A percentile compares a stretch with the other conserved stretches of the same genome.
These are phyloP conservation scores for Eupleurogrammus muticus DNA, from an alignment of 2,797 vertebrate species.

Conservation along the genomic window DNA sequence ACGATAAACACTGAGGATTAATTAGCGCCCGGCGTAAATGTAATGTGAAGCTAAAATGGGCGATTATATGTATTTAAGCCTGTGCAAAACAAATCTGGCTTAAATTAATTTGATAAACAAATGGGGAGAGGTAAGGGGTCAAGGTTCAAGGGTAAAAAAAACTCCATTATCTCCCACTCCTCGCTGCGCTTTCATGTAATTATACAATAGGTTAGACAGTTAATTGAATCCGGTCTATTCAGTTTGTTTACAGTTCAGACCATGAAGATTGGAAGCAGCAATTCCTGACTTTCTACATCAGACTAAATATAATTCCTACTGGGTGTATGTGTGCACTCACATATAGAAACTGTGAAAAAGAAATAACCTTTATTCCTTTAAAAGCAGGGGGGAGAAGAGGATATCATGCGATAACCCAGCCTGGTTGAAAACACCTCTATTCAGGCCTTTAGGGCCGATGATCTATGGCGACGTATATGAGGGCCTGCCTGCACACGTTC, in stretches of 20 bases:
- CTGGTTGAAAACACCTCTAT: no score
- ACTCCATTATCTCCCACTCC: slow-evolving; percentile 69
- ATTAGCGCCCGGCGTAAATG: slow-evolving; percentile 81
- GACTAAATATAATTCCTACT: slow-evolving; percentile 57
- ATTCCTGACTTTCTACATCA: slow-evolving; percentile 70
- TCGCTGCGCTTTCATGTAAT: slow-evolving; percentile 73
- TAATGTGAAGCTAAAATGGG: slow-evolving; percentile 81
- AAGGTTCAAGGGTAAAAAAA: slow-evolving; percentile 76
- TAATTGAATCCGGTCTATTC: slow-evolving; percentile 76
- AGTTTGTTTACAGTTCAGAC: slow-evolving; percentile 77
- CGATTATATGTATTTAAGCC: slow-evolving; percentile 81
- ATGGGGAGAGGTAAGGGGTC: slow-evolving; percentile 71
- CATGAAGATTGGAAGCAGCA: slow-evolving; percentile 66
- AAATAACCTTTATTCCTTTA: no score
- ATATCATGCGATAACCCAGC: no score
- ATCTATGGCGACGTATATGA: no score
- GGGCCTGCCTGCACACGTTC: no score
- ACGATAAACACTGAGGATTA: slow-evolving; percentile 80
- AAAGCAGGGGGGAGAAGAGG: no score
- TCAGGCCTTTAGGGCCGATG: no score
- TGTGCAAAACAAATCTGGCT: slow-evolving; percentile 73
- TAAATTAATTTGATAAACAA: slow-evolving; percentile 84
- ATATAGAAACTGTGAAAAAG: slow-evolving; percentile 19
- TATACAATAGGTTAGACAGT: slow-evolving; percentile 76
- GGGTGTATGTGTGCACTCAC: slow-evolving; percentile 5